Evolutionary conservation across 2,113 vertebrate genomes (phyloP), one percentile per base, ranked within the genome.

Genomic region (Microcebus lehilahytsara): DNA sequence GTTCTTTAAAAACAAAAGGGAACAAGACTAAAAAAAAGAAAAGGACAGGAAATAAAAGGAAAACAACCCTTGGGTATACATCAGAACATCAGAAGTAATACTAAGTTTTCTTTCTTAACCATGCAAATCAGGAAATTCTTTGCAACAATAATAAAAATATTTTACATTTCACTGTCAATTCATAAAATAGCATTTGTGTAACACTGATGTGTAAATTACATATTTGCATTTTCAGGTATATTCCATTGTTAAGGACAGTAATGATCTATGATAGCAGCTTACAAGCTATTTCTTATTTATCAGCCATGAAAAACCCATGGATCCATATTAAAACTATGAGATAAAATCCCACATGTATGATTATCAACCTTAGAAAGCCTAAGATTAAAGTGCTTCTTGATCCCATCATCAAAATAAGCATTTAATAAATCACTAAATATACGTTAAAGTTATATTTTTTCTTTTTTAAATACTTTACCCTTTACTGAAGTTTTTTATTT

Each of bases 391-490:
- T 81, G 20, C 37, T 74, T 81, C 94, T 98, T 97, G 96, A 98
- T 93, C 67, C 96, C 98, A 95, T 98, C 98, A 98, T 97, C 75
- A 98, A 98, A 98, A 94, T 1, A 58, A 97, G 96, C 92, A 97
- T 98, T 98, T 98, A 98, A 96, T 98, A 98, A 98, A 96, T 96
- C 97, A 96, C 75, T 97, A 97, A 96, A 96, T 98, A 98, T 85
- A 96, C 90, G 85, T 98, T 97, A 97, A 98, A 94, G 66, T 56
- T 97, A 83, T 62, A 69, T 95, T 97, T 97, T 94, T 97, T 98
- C 98, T 97, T 97, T 98, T 98, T 97, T 97, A 98, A 98, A 98
- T 87, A 96, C 96, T 98, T 98, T 98, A 98, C 98, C 98, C 97
- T 98, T 98, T 97, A 75, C 93, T 96, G 81, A 92, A 96, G 93